Evolutionary conservation across 2,888 invertebrate genomes (phyloP).

Genomic region (Drosophila yooni): DNA sequence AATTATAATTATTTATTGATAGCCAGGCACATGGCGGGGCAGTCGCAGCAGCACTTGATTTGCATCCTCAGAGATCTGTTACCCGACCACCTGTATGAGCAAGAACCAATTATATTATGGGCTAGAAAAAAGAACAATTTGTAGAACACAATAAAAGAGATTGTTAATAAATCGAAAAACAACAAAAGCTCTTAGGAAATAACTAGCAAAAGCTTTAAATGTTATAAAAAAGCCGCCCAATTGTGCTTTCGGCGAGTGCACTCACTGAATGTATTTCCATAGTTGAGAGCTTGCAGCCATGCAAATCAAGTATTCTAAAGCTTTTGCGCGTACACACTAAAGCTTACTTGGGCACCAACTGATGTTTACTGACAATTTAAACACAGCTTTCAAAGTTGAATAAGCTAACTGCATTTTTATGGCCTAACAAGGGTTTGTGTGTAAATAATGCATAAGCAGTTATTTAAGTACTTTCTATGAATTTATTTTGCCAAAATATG

Average conservation of each 20-base stretch:
- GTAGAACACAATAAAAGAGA: slow-evolving; percentile 23
- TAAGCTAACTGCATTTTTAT: neutral
- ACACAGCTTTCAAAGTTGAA: neutral
- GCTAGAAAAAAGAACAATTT: slow-evolving; percentile 35
- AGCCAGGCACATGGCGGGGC: slow-evolving; percentile 28
- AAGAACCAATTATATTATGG: slow-evolving; percentile 14
- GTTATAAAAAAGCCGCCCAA: neutral
- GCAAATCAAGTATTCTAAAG: neutral
- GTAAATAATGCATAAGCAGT: neutral
- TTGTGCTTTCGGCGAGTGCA: neutral
- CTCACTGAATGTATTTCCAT: neutral
- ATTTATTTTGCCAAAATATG: neutral
- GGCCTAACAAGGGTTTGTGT: neutral
- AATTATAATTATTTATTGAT: slow-evolving; percentile 68
- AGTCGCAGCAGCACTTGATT: slow-evolving; percentile 9
- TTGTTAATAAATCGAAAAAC: slow-evolving; percentile 14
- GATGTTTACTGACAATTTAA: neutral
- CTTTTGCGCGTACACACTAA: neutral
- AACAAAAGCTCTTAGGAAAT: neutral
- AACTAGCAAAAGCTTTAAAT: neutral
- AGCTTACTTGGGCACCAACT: neutral
- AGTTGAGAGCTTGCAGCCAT: neutral
- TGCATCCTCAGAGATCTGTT: slow-evolving; percentile 8
- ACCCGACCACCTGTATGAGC: slow-evolving; percentile 10
- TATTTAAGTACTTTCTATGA: neutral